Base-by-base conservation (phyloP, 53 echinoderm and acorn worm genomes). In the Holothuria scabra region DNA sequence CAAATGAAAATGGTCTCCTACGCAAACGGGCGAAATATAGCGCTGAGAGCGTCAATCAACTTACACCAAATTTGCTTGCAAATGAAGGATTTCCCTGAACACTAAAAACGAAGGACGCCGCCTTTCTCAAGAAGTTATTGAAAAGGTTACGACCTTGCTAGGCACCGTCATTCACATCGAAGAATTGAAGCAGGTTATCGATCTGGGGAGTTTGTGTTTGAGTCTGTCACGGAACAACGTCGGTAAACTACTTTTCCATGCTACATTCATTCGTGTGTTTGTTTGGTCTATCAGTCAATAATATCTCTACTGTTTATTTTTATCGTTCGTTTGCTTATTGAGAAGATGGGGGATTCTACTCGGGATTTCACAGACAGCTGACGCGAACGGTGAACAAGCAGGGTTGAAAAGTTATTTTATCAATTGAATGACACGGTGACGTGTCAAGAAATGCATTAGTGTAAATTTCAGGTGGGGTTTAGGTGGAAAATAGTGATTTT, bases 271-370 rank as follows among this genome's bases (percentile, higher is more conserved):
- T 69, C 35, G 31, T 37, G 35, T 41, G 41, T 33, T 69, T 69
- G 69, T 69, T 69, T 69, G 69, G 69, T 41, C 69, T 30, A 69
- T 69, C 69, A 69, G 69, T 69, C 69, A 69, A 69, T 69, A 69
- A 34, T 41, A 34, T 41, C n/a, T 21, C 16, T 34, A 69, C 32
- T 69, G 69, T 69, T 69, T 69, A 69, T 41, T 19, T 69, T 69
- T 69, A 19, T 22, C 22, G 69, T 69, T 37, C 69, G 41, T 30
- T 41, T n/a, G 11, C 52, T 52, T 18, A 52, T 52, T 52, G 52
- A 48, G 48, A 52, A 14, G 2, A 16, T 18, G 52, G 41, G 18
- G 16, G 52, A 52, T 52, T 52, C 52, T 14, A 14, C 52, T 52
- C 14, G 52, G 18, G 16, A 52, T 52, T 52, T 52, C 52, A 52